Evolutionary conservation across 2,797 vertebrate species (phyloP), one percentile per base, ranked within the genome.

Genomic region (Vespertilio murinus): DNA sequence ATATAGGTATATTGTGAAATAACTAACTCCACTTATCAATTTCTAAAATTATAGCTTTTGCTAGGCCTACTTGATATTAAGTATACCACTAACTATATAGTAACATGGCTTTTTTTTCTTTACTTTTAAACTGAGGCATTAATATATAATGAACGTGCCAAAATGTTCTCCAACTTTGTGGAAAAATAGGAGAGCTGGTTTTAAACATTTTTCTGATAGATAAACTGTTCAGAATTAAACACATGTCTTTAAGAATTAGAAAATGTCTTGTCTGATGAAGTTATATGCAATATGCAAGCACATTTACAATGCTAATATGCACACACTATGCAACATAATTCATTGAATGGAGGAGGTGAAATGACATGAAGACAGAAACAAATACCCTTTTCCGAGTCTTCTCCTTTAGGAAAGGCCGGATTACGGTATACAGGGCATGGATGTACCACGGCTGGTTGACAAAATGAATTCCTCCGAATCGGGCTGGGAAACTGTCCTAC

Each of bases 371-470:
- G 95, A 92, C 0, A 45, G 77, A 80, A 96, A 91, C 75, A 70
- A 89, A 59, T 97, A 99, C 99, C 99, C 99, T 98, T 98, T 99
- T 99, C 95, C 99, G 98, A 96, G 99, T 99, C 98, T 99, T 99
- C 98, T 99, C 99, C 96, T 99, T 99, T 92, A 99, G 98, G 97
- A 99, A 99, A 80, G 99, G 99, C 14, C 99, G 98, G 94, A 99
- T 99, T 96, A 99, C 99, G 28, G 99, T 99, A 98, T 99, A 99
- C 42, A 99, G 98, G 45, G 99, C 99, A 79, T 99, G 99, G 97
- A 99, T 99, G 97, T 99, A 99, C 99, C 99, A 99, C 0, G 99
- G 99, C 96, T 99, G 99, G 97, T 99, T 99, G 97, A 99, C 99
- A 83, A 99, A 99, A 98, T 99, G 99, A 98, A 99, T 99, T 90